Conservation (phyloP, 2,113 vertebrate species). For the Ochotona curzoniae region DNA sequence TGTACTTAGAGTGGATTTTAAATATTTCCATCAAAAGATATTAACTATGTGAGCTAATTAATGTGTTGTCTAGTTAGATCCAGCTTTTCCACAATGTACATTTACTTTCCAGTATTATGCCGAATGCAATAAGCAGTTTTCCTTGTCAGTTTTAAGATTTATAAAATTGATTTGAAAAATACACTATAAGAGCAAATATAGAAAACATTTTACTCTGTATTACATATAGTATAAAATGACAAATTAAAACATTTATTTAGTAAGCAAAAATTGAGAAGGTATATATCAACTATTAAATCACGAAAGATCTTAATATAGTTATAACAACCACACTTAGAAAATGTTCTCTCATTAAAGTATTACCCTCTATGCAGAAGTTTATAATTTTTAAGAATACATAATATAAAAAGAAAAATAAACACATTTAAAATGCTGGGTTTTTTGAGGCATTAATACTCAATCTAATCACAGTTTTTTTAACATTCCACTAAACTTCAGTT, state of each 20-base stretch:
- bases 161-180: too few relatives aligned
- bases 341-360: neutral
- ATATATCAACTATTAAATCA: neutral
- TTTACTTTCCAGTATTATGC: too few relatives aligned
- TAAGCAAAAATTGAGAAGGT: neutral
- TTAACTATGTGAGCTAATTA: too few relatives aligned
- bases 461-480: neutral
- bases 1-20: too few relatives aligned
- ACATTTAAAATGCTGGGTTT: neutral
- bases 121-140: too few relatives aligned
- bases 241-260: neutral
- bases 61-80: too few relatives aligned
- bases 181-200: neutral
- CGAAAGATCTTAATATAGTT: neutral
- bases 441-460: neutral
- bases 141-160: too few relatives aligned
- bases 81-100: too few relatives aligned
- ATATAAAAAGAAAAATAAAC: neutral
- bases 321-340: neutral
- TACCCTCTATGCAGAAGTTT: neutral
- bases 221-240: neutral
- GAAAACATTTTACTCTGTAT: neutral
- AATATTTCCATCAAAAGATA: too few relatives aligned
- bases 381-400: neutral
- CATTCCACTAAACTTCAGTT: neutral